Conservation (phyloP, 1,140 invertebrate genomes). For the Oryctes rhinoceros region DNA sequence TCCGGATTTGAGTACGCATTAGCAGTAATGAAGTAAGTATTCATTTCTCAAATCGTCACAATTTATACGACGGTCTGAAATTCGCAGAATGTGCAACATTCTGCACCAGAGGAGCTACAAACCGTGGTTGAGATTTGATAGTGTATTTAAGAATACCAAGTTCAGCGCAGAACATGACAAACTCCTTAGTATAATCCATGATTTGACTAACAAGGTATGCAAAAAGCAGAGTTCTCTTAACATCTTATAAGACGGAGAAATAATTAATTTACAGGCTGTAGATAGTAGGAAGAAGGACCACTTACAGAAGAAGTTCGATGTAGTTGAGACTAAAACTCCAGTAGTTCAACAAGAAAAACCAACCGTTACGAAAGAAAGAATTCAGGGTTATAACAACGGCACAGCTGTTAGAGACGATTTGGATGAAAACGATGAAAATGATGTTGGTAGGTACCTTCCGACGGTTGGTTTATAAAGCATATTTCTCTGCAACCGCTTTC, state of each 20-base stretch:
- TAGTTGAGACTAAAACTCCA: neutral
- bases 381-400: slow-evolving; percentile 45
- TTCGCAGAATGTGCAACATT: slow-evolving; percentile 44
- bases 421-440: slow-evolving; percentile 43
- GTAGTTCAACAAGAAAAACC: neutral
- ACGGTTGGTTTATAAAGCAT: no score
- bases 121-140: slow-evolving; percentile 48
- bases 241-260: neutral
- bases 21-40: slow-evolving; percentile 69
- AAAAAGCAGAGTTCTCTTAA: no score
- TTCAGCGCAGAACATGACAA: slow-evolving; percentile 69
- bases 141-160: slow-evolving; percentile 47
- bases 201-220: slow-evolving; percentile 48
- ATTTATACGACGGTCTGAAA: slow-evolving; percentile 4
- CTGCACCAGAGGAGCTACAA: slow-evolving; percentile 47
- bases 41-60: neutral
- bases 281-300: slow-evolving; percentile 37
- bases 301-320: slow-evolving; percentile 19
- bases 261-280: slow-evolving; percentile 19
- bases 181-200: slow-evolving; percentile 66
- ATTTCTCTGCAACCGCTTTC: no score
- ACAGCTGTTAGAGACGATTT: slow-evolving; percentile 46
- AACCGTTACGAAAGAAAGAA: neutral
- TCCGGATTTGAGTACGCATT: slow-evolving; percentile 74
- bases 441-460: neutral